Evolutionary conservation across 1,140 invertebrate genomes (phyloP).

Genomic region (Tetranychus urticae): DNA sequence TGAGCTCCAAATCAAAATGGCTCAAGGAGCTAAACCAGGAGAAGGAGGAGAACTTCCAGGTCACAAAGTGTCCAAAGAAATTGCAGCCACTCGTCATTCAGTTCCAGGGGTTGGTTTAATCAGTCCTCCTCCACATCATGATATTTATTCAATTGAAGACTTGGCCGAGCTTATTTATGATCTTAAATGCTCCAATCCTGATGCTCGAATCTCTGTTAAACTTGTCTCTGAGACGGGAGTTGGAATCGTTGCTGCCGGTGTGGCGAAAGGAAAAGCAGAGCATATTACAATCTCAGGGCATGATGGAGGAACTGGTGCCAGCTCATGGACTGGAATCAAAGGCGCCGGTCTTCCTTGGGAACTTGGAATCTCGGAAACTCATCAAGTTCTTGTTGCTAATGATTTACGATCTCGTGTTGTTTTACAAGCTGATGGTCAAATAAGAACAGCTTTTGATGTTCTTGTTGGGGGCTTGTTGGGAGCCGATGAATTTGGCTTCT

Average conservation of each 20-base stretch:
- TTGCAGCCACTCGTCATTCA: constrained; percentile 80
- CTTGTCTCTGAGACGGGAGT: constrained; percentile 95
- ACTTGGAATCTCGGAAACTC: constrained; percentile 26
- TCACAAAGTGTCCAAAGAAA: constrained; percentile 71
- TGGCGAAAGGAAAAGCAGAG: constrained; percentile 52
- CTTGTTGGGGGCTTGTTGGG: constrained; percentile 80
- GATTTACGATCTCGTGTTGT: constrained; percentile 40
- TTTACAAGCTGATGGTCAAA: constrained; percentile 20
- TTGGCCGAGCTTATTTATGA: constrained; percentile 95
- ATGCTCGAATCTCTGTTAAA: constrained; percentile 86
- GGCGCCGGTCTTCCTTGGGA: constrained; percentile 28
- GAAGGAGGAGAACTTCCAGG: constrained; percentile 84
- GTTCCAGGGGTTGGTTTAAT: constrained; percentile 93
- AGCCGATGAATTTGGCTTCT: constrained; percentile 97
- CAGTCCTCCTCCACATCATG: constrained; percentile 89
- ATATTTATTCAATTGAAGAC: constrained; percentile 96
- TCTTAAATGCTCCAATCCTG: constrained; percentile 88
- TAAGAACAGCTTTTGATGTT: constrained; percentile 85
- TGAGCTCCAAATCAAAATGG: constrained; percentile 93
- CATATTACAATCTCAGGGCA: constrained; percentile 28
- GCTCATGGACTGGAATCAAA: constrained; percentile 28
- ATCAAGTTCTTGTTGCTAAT: constrained; percentile 57
- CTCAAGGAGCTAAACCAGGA: constrained; percentile 89
- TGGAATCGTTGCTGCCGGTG: constrained; percentile 87
- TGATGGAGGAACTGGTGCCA: constrained; percentile 28